Evolutionary conservation across 2,888 invertebrate genomes (phyloP), one percentile per base, ranked within the genome.

Genomic region (Noctua pronuba): DNA sequence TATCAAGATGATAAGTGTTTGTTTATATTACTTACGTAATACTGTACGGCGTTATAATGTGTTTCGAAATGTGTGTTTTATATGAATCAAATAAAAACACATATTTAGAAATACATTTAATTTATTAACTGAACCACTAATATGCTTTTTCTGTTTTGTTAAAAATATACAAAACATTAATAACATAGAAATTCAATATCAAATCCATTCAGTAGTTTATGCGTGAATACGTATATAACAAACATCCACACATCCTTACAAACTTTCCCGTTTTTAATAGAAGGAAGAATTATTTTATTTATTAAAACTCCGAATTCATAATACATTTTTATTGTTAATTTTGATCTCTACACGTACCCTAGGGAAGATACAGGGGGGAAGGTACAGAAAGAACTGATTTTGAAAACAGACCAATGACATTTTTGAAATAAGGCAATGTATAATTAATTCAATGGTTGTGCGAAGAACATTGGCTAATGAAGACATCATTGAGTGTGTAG

Each of bases 401-500:
- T n/a, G 5, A 55, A 21, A 55, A n/a, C 11, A 11, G n/a, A 55
- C 1, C 13, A n/a, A 13, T 11, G n/a, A n/a, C 13, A 55, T n/a
- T 46, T 55, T 11, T 55, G n/a, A n/a, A 55, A 55, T 55, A n/a
- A 11, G 1, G 11, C n/a, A n/a, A 55, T 16, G 28, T 58, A 6
- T 16, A 28, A 7, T 16, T 58, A 35, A n/a, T 31, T 75, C 10
- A 75, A 64, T 75, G 62, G 8, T 65, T 78, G 18, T 49, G 77
- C 28, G 28, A 35, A 60, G 6, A 24, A 44, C 18, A 16, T 58
- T 58, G n/a, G 11, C 21, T 13, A 28, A 60, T 13, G 18, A 69
- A 41, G n/a, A 69, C 35, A 67, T 73, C 62, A 35, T 80, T 44
- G 7, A 62, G 3, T 3, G 60, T 81, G 28, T 66, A 52, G n/a